These are phyloP conservation scores for Dynastes grantii DNA, from an alignment of 2,888 invertebrate species.

Conservation along the genomic window DNA sequence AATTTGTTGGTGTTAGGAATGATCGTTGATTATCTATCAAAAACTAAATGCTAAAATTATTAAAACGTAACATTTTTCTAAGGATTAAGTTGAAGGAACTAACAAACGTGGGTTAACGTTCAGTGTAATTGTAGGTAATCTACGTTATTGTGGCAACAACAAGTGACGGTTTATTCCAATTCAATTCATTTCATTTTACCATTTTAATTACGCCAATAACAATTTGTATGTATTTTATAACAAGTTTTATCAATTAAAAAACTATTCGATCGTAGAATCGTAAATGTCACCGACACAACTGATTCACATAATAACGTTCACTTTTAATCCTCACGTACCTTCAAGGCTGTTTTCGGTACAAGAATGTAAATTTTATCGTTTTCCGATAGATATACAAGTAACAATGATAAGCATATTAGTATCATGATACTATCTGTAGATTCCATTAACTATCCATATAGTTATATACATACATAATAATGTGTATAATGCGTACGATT, in stretches of 20 bases:
- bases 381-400: conserved; percentile 26
- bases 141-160: background rate
- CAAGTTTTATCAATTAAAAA: conserved; percentile 45
- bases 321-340: background rate
- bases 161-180: conserved; percentile 17
- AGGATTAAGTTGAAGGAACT: conserved; percentile 1
- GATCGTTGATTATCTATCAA: no score
- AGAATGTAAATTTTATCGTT: conserved; percentile 43
- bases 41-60: no score
- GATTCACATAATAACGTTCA: conserved; percentile 19
- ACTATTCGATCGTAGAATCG: conserved; percentile 32
- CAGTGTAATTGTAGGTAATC: background rate
- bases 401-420: conserved; percentile 26
- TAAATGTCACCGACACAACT: conserved; percentile 35
- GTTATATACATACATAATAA: background rate
- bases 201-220: conserved; percentile 42
- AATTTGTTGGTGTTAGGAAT: no score
- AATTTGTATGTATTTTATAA: conserved; percentile 44
- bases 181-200: conserved; percentile 6
- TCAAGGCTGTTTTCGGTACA: conserved; percentile 31
- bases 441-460: background rate
- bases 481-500: conserved; percentile 18
- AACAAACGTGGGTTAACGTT: conserved; percentile 23
- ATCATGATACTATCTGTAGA: background rate
- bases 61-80: no score